These are phyloP conservation scores for Carterocephalus palaemon DNA, from an alignment of 2,888 invertebrate species.

Conservation along the genomic window DNA sequence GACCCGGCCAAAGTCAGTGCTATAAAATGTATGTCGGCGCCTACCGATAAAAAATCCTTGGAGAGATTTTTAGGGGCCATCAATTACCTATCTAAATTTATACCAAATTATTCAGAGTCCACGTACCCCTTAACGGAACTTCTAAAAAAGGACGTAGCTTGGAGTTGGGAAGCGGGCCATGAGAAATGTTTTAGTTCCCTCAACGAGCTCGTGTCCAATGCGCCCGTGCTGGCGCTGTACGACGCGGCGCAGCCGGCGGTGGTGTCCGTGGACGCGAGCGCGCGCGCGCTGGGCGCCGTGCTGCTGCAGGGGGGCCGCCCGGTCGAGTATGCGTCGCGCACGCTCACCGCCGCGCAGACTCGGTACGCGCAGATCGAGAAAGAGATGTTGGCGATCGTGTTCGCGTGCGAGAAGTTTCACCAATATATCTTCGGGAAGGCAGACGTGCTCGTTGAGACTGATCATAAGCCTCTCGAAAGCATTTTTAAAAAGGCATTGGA, in stretches of 20 bases:
- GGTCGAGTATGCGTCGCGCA: conserved; percentile 32
- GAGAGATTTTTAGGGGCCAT: conserved; percentile 29
- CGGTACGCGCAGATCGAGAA: conserved; percentile 33
- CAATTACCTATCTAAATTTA: conserved; percentile 29
- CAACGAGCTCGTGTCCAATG: conserved; percentile 14
- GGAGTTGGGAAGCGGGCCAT: conserved; percentile 22
- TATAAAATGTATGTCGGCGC: conserved; percentile 28
- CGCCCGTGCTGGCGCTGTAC: conserved; percentile 28
- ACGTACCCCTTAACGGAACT: too few species aligned
- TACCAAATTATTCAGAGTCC: conserved; percentile 28
- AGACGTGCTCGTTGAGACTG: conserved; percentile 16
- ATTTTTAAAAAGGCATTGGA: conserved; percentile 25
- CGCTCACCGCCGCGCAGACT: conserved; percentile 28
- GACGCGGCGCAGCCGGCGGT: conserved; percentile 9
- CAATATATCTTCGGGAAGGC: conserved; percentile 26
- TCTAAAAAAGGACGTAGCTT: conserved; percentile 26
- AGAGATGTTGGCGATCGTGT: conserved; percentile 31
- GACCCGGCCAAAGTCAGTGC: conserved; percentile 29
- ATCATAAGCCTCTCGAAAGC: conserved; percentile 26
- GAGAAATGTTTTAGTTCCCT: conserved; percentile 6
- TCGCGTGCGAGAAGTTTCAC: conserved; percentile 24
- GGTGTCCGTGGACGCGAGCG: conserved; percentile 31
- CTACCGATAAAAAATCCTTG: conserved; percentile 26
- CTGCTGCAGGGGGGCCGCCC: conserved; percentile 31
- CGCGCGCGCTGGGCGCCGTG: conserved; percentile 31